These are phyloP conservation scores for Rhagophthalmus giganteus DNA, from an alignment of 2,888 invertebrate species.

Conservation along the genomic window DNA sequence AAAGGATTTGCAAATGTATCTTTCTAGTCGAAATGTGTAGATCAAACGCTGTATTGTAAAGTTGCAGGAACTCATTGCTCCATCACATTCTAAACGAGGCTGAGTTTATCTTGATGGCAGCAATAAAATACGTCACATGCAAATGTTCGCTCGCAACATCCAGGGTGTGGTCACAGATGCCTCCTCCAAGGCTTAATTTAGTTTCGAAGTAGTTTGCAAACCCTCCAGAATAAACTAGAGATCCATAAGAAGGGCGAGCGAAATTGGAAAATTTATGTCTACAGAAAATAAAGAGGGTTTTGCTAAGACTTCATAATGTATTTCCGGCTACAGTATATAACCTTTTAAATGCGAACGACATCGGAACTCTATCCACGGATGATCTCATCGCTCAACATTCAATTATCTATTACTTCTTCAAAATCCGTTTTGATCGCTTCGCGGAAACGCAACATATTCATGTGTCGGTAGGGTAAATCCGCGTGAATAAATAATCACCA, in stretches of 20 bases:
- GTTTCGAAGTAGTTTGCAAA: conserved; percentile 55
- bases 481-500: conserved; percentile 25
- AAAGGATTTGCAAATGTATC: conserved; percentile 25
- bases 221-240: conserved; percentile 51
- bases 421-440: too few relatives aligned
- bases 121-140: conserved; percentile 59
- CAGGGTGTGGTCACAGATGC: conserved; percentile 58
- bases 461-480: conserved; percentile 14
- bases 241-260: conserved; percentile 49
- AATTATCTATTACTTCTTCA: too few relatives aligned
- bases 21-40: conserved; percentile 25
- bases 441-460: conserved; percentile 15
- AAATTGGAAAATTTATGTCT: conserved; percentile 56
- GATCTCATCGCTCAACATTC: conserved; percentile 19
- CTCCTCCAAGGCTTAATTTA: conserved; percentile 56
- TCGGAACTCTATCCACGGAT: conserved; percentile 19
- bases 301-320: conserved; percentile 42
- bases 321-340: conserved; percentile 38
- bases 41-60: conserved; percentile 40
- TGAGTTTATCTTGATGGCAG: conserved; percentile 50
- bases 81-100: conserved; percentile 43
- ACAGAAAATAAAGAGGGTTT: conserved; percentile 51
- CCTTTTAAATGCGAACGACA: conserved; percentile 30
- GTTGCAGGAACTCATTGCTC: conserved; percentile 40
- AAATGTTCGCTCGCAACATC: conserved; percentile 54